Conservation (phyloP, 2,113 vertebrate species). For the Nycticebus coucang region DNA sequence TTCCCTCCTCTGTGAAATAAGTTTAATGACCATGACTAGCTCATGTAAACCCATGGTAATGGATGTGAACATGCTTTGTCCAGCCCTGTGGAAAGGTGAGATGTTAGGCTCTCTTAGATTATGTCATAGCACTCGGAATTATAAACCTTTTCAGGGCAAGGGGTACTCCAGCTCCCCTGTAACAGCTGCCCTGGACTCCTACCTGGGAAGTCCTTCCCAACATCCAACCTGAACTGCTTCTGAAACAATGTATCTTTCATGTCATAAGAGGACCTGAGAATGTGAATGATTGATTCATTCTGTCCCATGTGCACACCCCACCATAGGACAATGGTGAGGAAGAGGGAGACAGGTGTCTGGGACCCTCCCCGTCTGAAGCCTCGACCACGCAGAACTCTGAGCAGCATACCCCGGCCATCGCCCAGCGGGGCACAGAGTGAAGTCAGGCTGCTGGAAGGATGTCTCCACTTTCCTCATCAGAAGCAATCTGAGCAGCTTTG, state of each 20-base stretch:
- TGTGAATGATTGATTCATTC: not conserved
- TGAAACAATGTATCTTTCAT: not conserved
- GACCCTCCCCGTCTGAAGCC: not conserved
- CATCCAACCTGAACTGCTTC: not conserved
- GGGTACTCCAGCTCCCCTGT: too few species aligned
- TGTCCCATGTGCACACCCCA: accelerated
- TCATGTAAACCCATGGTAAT: not conserved
- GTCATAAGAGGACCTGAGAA: not conserved
- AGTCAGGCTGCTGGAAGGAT: not conserved
- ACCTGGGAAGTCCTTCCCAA: not conserved
- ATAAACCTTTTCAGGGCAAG: not conserved
- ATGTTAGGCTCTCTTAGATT: not conserved
- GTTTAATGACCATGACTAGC: not conserved
- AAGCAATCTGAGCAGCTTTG: conserved; percentile 48
- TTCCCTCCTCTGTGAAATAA: not conserved
- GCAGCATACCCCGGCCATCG: too few species aligned
- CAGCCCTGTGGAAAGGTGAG: not conserved
- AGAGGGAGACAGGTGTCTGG: not conserved
- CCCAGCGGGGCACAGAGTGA: not conserved
- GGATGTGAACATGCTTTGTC: not conserved
- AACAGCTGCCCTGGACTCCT: not conserved
- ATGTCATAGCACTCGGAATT: not conserved
- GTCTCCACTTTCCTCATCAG: conserved; percentile 55
- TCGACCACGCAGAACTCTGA: not conserved
- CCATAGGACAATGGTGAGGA: accelerated